These are phyloP conservation scores for Listronotus bonariensis DNA, from an alignment of 1,140 invertebrate species.

Conservation along the genomic window DNA sequence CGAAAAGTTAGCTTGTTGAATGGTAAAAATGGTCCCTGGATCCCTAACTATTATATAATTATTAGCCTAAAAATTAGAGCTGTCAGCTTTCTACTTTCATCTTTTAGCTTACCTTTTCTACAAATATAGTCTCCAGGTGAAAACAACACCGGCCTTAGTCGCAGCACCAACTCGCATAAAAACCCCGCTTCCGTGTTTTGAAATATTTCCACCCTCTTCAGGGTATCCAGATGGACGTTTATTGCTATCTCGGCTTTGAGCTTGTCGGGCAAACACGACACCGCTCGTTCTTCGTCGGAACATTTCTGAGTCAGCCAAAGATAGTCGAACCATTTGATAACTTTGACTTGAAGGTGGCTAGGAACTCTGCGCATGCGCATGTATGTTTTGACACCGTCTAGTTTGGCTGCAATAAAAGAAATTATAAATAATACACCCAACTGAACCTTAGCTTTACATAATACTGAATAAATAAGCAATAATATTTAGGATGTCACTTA, in stretches of 20 bases:
- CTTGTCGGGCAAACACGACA: slow-evolving; percentile 94
- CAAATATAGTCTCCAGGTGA: slow-evolving; percentile 99
- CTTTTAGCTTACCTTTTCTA: slow-evolving; percentile 94
- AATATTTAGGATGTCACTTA: no score
- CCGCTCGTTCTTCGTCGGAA: slow-evolving; percentile 94
- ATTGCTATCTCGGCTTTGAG: slow-evolving; percentile 98
- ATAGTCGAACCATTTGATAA: slow-evolving; percentile 99
- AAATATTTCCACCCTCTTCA: slow-evolving; percentile 98
- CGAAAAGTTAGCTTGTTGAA: no score
- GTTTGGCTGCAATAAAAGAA: slow-evolving; percentile 78
- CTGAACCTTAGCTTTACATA: not conserved
- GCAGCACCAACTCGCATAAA: slow-evolving; percentile 93
- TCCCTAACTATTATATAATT: no score
- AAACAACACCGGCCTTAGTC: slow-evolving; percentile 93
- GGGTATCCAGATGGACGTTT: slow-evolving; percentile 96
- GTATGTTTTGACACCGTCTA: slow-evolving; percentile 98
- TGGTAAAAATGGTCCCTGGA: no score
- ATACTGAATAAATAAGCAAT: no score
- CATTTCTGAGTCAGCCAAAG: slow-evolving; percentile 98
- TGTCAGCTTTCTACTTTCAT: no score
- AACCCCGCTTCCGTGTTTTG: slow-evolving; percentile 99
- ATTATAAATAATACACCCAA: not conserved
- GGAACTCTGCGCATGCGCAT: slow-evolving; percentile 96
- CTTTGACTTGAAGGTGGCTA: slow-evolving; percentile 93
- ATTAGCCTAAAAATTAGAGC: no score